Percentiles rank a stretch among this genome's conserved stretches.
phyloP scores from a whole-genome alignment of 2,888 invertebrate genomes.

The Chaitophorus viminalis region DNA sequence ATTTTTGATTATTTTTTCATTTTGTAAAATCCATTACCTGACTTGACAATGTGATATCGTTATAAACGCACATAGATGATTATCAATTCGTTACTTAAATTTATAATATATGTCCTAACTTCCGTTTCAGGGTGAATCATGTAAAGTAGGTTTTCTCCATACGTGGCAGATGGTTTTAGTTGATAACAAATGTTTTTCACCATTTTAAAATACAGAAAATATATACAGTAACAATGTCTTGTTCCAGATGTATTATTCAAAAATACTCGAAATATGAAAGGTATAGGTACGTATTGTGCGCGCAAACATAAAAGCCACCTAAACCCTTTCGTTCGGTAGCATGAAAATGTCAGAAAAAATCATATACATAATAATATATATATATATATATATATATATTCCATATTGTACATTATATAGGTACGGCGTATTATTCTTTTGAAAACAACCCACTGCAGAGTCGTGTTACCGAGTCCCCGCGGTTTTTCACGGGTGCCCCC shows the following conservation, averaged over 20 bases:
- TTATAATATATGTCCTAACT: no score
- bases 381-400: not conserved
- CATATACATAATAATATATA: constrained; percentile 3
- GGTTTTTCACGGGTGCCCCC: constrained; percentile 32
- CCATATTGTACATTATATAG: not conserved
- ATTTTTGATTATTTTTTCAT: no score
- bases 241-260: constrained; percentile 46
- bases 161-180: constrained; percentile 38
- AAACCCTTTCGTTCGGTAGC: constrained; percentile 59
- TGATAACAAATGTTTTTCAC: constrained; percentile 41
- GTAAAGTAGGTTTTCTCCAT: not conserved
- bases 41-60: no score
- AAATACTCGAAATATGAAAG: constrained; percentile 48
- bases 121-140: not conserved
- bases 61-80: no score
- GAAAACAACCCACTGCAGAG: constrained; percentile 47
- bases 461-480: constrained; percentile 52
- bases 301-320: constrained; percentile 40
- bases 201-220: not conserved
- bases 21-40: no score
- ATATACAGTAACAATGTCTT: constrained; percentile 24
- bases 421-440: constrained; percentile 42
- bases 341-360: constrained; percentile 32
- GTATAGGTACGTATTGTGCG: constrained; percentile 39
- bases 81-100: no score